Base-by-base conservation (phyloP, 2,797 vertebrate species). In the Pseudochromis fuscus region DNA sequence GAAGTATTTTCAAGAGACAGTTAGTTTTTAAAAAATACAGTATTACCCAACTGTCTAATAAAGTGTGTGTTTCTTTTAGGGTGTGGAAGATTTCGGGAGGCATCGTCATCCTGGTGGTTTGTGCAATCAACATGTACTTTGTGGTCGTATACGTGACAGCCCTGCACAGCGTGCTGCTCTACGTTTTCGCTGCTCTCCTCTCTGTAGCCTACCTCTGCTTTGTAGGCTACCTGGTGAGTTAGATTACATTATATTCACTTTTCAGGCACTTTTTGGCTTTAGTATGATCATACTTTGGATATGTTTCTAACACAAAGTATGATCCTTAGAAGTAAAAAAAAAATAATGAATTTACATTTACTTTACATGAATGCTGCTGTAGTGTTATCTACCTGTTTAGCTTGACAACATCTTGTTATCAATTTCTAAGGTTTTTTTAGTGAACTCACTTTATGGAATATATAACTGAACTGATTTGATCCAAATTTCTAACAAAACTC, bases 41-140 rank as follows among this genome's bases (percentile, higher is more conserved):
- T 37, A 15, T 67, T 68, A 74, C 25, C 31, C 38, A 61, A n/a
- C 64, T 12, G 13, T 60, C 27, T 55, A 48, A 61, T 64, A 9
- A 58, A 46, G 6, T 56, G 1, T 25, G 12, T 75, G 16, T 70
- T 78, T 49, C 46, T 6, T 69, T 18, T 74, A 98, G 97, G 66
- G 82, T 89, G 38, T 97, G 96, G 96, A 96, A 94, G 91, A 92
- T 98, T 0, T 86, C 87, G 0, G 97, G 97, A 0, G 94, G 96
- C 0, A 0, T 95, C 10, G 45, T 96, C 15, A 95, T 96, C 72
- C 84, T 98, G 28, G 6, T 96, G 12, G 87, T 98, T 77, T 97
- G 96, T 65, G 83, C 88, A 53, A 97, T 99, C 82, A 98, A 98
- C 91, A 94, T 96, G 84, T 98, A 98, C 88, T 98, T 98, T 38